A percentile compares a stretch with the other conserved stretches of the same genome.
Conservation (phyloP, 1,140 invertebrate genomes). For the Telenomus remus region DNA sequence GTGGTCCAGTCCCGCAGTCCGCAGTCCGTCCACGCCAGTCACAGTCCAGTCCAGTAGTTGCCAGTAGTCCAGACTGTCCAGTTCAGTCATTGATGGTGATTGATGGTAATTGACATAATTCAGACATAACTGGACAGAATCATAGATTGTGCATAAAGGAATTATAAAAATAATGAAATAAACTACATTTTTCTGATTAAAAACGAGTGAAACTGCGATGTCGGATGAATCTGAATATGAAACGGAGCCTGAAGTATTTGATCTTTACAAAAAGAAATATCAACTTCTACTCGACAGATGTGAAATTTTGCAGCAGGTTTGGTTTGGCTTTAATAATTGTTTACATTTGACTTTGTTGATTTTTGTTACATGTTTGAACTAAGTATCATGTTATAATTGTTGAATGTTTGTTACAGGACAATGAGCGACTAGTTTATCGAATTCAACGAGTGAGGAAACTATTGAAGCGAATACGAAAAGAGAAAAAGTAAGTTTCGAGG, state of each 20-base stretch:
- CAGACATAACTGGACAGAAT: too few relatives aligned
- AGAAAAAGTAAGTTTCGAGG: constrained; percentile 72
- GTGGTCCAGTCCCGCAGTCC: too few relatives aligned
- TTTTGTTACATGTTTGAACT: neutral
- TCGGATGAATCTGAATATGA: constrained; percentile 68
- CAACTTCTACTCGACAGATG: constrained; percentile 72
- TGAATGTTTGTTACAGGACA: constrained; percentile 66
- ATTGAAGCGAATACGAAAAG: constrained; percentile 71
- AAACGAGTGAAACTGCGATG: constrained; percentile 57
- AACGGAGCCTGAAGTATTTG: constrained; percentile 67
- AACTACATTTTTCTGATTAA: constrained; percentile 29
- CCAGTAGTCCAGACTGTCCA: too few relatives aligned
- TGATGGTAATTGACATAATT: too few relatives aligned
- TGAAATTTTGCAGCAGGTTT: constrained; percentile 73
- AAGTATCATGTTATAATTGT: neutral
- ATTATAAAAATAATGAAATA: constrained; percentile 30
- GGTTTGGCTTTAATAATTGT: constrained; percentile 9
- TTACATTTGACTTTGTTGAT: constrained; percentile 13
- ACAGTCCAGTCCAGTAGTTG: too few relatives aligned
- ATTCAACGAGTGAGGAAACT: constrained; percentile 73
- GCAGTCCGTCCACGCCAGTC: too few relatives aligned
- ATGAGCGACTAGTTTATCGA: constrained; percentile 74
- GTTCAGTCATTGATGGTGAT: too few relatives aligned
- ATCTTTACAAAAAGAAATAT: constrained; percentile 73
- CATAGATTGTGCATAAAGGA: neutral